Base-by-base conservation (phyloP, 2,113 vertebrate species). In the Regulus satrapa region DNA sequence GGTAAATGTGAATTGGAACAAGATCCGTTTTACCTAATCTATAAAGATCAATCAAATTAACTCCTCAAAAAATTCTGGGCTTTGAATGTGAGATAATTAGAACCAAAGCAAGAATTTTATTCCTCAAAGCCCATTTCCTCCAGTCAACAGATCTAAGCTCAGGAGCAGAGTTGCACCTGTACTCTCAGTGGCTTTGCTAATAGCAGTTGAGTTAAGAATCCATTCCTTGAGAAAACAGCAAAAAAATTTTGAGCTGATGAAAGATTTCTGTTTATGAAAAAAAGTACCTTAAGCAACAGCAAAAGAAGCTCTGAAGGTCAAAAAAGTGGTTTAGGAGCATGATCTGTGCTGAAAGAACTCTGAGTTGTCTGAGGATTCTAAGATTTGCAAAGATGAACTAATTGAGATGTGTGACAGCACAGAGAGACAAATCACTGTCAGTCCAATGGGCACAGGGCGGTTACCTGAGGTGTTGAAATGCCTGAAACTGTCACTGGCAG, bases 321-420 rank as follows among this genome's bases (percentile, higher is more conserved):
- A 59, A 89, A 71, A 2, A 18, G 41, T 10, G 16, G 18, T 46
- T 83, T 32, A 58, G 41, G 23, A 73, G 19, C 34, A 38, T 17
- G 18, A 17, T 59, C 36, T 61, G 20, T 40, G n/a, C 51, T 77
- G 49, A 66, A 79, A 18, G 12, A 85, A 16, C 32, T 58, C 66
- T n/a, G 41, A 36, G 23, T 76, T 29, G 10, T 68, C 36, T 46
- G 59, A 72, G 36, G 31, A 36, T 45, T 64, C 46, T 13, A 34
- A 36, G 25, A 41, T 64, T 72, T 6, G 2, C 32, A 51, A 83
- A 41, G 32, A 67, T 80, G 46, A 80, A n/a, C 10, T 80, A 45
- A 54, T 23, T 31, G 19, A 40, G 8, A 20, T 14, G 4, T 1
- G 0, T 23, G 52, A 85, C 62, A 64, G 23, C 2, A 2, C 8